phyloP scores from a whole-genome alignment of 2,113 vertebrate genomes.

The Ageneiosus marmoratus region DNA sequence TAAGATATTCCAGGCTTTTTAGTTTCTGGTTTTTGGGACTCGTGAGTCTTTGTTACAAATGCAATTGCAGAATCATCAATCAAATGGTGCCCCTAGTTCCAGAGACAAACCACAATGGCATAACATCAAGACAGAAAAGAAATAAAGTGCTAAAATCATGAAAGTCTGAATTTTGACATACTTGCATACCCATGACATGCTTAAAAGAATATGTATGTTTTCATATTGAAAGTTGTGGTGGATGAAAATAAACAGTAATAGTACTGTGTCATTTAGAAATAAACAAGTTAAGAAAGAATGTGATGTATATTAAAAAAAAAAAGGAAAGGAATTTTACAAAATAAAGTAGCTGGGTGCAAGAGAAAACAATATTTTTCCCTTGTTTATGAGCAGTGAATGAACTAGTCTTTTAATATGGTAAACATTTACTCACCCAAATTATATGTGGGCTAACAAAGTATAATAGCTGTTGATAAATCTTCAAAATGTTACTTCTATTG shows the following conservation, averaged over 20 bases:
- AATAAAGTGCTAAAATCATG: conserved; percentile 55
- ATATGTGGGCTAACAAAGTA: neutral
- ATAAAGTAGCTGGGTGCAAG: neutral
- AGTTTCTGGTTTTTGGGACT: conserved; percentile 32
- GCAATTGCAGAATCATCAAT: conserved; percentile 70
- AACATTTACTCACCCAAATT: neutral
- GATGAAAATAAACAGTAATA: conserved; percentile 66
- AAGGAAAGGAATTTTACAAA: conserved; percentile 32
- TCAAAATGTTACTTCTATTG: neutral
- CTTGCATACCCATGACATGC: conserved; percentile 51
- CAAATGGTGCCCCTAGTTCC: conserved; percentile 70
- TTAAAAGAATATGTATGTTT: conserved; percentile 60
- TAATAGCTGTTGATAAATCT: neutral
- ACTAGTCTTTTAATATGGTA: neutral
- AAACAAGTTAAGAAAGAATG: conserved; percentile 47
- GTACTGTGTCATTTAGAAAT: conserved; percentile 49
- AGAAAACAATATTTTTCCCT: neutral
- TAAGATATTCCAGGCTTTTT: conserved; percentile 50
- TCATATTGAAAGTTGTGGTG: conserved; percentile 50
- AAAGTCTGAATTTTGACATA: conserved; percentile 36
- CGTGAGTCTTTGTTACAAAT: conserved; percentile 59
- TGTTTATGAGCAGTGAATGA: neutral
- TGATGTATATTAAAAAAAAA: conserved; percentile 57
- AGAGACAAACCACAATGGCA: conserved; percentile 69
- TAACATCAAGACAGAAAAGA: conserved; percentile 62